Percentiles rank a stretch among this genome's conserved stretches.
Conservation (phyloP, 2,113 vertebrate genomes). For the Cranoglanis bouderius region DNA sequence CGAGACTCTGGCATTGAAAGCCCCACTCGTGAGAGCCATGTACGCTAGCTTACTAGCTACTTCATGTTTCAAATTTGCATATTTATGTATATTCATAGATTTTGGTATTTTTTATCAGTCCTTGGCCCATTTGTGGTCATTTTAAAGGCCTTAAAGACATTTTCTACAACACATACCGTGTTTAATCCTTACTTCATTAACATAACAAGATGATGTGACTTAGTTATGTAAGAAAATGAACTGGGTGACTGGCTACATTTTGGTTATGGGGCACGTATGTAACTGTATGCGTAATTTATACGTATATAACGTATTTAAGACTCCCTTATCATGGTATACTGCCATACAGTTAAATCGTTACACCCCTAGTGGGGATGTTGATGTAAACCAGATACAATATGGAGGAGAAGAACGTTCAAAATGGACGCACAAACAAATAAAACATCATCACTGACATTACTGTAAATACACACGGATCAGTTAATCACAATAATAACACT, state of each 20-base stretch:
- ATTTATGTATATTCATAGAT: neutral
- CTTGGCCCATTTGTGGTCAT: neutral
- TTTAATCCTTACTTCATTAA: neutral
- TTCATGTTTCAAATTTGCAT: neutral
- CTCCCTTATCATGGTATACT: neutral
- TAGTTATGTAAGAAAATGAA: neutral
- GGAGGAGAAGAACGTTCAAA: conserved; percentile 19
- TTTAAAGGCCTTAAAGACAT: neutral
- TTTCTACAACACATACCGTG: neutral
- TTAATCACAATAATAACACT: neutral
- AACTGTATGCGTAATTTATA: neutral
- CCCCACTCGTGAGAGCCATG: neutral
- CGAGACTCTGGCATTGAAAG: neutral
- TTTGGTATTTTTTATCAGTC: neutral
- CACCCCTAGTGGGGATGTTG: conserved; percentile 60
- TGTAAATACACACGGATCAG: conserved; percentile 5
- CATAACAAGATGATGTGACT: neutral
- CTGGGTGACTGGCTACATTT: neutral
- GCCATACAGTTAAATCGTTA: neutral
- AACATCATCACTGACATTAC: neutral
- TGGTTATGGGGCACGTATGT: neutral
- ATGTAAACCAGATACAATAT: conserved; percentile 64
- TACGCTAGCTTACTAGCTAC: neutral
- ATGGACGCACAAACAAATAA: conserved; percentile 13
- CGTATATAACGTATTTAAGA: neutral